These are phyloP conservation scores for Phymorhynchus buccinoides DNA, from an alignment of 1,140 invertebrate species.

Conservation along the genomic window DNA sequence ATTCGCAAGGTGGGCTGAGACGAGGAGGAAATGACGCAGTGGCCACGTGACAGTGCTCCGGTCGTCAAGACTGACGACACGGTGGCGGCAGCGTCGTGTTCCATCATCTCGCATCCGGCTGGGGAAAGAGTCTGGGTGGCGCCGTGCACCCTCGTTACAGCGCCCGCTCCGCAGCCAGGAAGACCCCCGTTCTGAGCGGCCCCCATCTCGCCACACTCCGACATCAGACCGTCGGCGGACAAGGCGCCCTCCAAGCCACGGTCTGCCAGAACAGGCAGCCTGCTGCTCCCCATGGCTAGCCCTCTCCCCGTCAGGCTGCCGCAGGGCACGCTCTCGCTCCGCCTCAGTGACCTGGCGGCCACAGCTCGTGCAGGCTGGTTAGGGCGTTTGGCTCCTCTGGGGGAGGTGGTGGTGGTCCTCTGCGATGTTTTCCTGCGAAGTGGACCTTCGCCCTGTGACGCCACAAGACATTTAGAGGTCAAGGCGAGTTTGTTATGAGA, in stretches of 20 bases:
- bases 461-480: constrained; percentile 8
- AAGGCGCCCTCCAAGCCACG: not conserved
- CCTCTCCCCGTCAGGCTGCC: not conserved
- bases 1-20: constrained; percentile 21
- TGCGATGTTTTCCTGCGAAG: not conserved
- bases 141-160: no score
- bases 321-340: constrained; percentile 21
- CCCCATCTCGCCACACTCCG: not conserved
- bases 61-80: not conserved
- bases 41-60: not conserved
- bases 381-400: not conserved
- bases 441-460: constrained; percentile 8
- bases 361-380: not conserved
- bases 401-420: not conserved
- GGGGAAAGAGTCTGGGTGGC: not conserved
- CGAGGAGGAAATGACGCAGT: constrained; percentile 29
- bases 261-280: not conserved
- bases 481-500: not conserved
- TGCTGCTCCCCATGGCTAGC: not conserved
- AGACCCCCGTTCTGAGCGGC: not conserved
- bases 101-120: not conserved
- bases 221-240: not conserved
- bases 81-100: not conserved
- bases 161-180: not conserved
- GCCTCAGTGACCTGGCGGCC: not conserved